A percentile compares a stretch with the other conserved stretches of the same genome.
These are phyloP conservation scores for Anableps anableps DNA, from an alignment of 2,797 vertebrate species.

Conservation along the genomic window DNA sequence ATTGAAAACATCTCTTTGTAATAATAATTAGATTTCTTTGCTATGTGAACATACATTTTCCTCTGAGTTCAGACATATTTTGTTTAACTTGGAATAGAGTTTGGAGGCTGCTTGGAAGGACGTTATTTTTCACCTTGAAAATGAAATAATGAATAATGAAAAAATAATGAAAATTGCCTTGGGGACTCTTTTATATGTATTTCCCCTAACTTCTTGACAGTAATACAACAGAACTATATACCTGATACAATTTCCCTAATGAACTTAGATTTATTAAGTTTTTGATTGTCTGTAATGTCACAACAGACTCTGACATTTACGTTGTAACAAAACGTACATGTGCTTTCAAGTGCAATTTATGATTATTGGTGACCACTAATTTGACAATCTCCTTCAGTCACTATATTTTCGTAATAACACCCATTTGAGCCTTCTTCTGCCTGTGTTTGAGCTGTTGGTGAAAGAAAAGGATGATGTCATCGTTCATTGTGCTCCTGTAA, in stretches of 20 bases:
- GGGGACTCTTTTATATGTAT: not conserved
- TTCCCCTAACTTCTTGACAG: not conserved
- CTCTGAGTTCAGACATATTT: not conserved
- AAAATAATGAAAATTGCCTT: not conserved
- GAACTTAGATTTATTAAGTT: not conserved
- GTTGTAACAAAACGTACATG: not conserved
- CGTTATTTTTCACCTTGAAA: not conserved
- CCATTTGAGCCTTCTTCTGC: not conserved
- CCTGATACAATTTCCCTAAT: not conserved
- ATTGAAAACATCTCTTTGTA: not conserved
- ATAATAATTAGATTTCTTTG: not conserved
- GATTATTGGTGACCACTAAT: not conserved
- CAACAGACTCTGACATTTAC: not conserved
- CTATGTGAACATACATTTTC: not conserved
- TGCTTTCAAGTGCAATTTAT: not conserved
- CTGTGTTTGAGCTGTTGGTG: not conserved
- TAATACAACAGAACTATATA: not conserved
- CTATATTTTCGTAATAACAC: not conserved
- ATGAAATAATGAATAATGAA: not conserved
- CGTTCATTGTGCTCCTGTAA: not conserved
- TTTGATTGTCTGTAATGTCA: not conserved
- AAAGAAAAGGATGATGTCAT: not conserved
- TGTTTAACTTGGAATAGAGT: not conserved
- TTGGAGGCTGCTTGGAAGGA: not conserved
- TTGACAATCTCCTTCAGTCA: not conserved